phyloP scores from a whole-genome alignment of 1,140 invertebrate genomes.

The Globodera ellingtonae region DNA sequence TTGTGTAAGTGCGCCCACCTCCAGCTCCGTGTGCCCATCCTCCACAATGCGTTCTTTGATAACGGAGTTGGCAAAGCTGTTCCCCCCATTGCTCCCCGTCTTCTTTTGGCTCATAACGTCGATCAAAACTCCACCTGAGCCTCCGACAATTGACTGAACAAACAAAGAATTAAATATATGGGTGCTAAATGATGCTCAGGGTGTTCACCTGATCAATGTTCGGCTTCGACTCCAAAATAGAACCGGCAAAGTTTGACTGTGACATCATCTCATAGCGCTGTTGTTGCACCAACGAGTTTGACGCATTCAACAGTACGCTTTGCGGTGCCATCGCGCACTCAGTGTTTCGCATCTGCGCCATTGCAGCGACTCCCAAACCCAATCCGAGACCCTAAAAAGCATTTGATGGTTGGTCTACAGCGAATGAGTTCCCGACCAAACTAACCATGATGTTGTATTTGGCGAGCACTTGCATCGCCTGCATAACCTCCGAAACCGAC shows the following conservation, averaged over 20 bases:
- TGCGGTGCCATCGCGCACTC: slow-evolving; percentile 38
- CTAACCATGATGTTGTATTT: slow-evolving; percentile 63
- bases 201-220: slow-evolving; percentile 16
- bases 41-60: slow-evolving; percentile 49
- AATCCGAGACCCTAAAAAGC: slow-evolving; percentile 78
- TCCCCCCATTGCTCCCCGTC: background rate
- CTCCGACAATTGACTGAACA: slow-evolving; percentile 34
- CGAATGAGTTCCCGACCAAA: too few species aligned
- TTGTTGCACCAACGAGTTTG: slow-evolving; percentile 33
- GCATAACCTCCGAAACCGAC: slow-evolving; percentile 82
- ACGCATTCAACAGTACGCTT: slow-evolving; percentile 20
- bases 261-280: slow-evolving; percentile 44
- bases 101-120: slow-evolving; percentile 59
- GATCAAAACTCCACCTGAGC: slow-evolving; percentile 53
- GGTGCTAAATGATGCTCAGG: too few species aligned
- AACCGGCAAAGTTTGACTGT: slow-evolving; percentile 36
- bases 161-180: background rate
- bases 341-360: slow-evolving; percentile 55
- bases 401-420: too few species aligned
- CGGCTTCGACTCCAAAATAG: slow-evolving; percentile 41
- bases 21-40: slow-evolving; percentile 42
- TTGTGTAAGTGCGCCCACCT: slow-evolving; percentile 68
- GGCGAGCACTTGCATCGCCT: slow-evolving; percentile 85
- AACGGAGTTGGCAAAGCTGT: slow-evolving; percentile 50
- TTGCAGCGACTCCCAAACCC: slow-evolving; percentile 70